Conservation (phyloP, 2,113 vertebrate genomes). For the Phocoena phocoena region DNA sequence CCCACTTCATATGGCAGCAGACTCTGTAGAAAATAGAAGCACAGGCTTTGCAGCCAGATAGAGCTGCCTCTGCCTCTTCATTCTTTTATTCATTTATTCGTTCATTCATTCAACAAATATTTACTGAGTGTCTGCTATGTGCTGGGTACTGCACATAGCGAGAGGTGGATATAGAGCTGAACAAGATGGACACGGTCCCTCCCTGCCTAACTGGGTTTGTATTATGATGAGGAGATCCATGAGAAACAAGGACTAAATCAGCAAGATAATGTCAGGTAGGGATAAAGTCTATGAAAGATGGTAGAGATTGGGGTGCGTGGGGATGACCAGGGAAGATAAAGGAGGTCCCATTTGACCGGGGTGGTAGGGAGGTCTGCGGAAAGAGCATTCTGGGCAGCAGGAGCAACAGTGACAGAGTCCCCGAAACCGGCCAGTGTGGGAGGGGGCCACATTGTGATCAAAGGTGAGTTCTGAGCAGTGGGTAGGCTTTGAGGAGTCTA, state of each 20-base stretch:
- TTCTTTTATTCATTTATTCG: no score
- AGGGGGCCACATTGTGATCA: not conserved
- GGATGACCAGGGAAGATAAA: not conserved
- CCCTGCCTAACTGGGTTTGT: not conserved
- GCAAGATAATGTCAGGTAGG: not conserved
- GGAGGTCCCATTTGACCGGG: not conserved
- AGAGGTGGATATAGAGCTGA: not conserved
- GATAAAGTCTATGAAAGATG: not conserved
- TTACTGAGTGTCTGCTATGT: not conserved
- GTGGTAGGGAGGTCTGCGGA: not conserved
- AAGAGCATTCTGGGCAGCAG: not conserved
- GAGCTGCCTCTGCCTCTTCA: not conserved
- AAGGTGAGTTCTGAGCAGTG: not conserved
- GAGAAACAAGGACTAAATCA: not conserved
- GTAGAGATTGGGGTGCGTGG: not conserved
- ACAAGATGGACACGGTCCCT: fast-evolving
- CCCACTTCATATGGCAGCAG: not conserved
- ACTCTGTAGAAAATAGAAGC: not conserved
- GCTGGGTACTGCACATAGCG: not conserved
- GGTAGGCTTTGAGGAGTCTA: no score
- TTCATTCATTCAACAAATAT: not conserved
- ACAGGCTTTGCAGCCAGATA: not conserved
- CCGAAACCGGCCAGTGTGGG: not conserved
- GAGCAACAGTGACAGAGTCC: not conserved
- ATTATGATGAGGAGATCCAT: not conserved